Evolutionary conservation across 2,888 invertebrate genomes (phyloP).

Genomic region (Acronicta alni): DNA sequence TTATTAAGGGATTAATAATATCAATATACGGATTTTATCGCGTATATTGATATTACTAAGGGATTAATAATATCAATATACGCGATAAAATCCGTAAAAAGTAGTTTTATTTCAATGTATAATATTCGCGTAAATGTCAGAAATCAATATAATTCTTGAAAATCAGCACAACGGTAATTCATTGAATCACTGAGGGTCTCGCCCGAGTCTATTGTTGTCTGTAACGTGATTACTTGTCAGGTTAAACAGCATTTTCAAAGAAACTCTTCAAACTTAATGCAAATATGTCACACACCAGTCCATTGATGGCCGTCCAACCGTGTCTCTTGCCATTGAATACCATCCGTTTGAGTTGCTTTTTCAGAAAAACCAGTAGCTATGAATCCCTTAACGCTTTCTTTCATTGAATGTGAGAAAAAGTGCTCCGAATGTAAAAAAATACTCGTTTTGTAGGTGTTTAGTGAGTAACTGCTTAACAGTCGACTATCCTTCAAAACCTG

Average conservation of each 20-base stretch:
- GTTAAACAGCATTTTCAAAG: conserved; percentile 1
- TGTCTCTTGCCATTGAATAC: conserved; percentile 66
- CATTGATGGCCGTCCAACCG: conserved; percentile 69
- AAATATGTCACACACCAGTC: conserved; percentile 60
- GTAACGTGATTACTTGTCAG: background rate
- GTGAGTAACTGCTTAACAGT: too few species aligned
- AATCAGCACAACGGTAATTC: too few species aligned
- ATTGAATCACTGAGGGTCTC: too few species aligned
- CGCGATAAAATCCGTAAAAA: too few species aligned
- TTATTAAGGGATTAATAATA: too few species aligned
- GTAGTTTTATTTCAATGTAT: too few species aligned
- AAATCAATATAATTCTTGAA: too few species aligned
- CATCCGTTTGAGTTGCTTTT: conserved; percentile 74
- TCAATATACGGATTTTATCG: too few species aligned
- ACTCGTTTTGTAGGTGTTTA: conserved; percentile 41
- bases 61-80: too few species aligned
- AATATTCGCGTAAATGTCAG: too few species aligned
- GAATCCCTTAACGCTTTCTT: conserved; percentile 72
- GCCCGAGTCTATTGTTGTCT: background rate
- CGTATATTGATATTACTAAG: too few species aligned
- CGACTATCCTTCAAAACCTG: too few species aligned
- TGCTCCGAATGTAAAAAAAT: conserved; percentile 57
- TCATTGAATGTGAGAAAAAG: conserved; percentile 75
- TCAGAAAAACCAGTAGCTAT: conserved; percentile 79
- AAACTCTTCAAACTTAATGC: conserved; percentile 19